phyloP scores from a whole-genome alignment of 2,797 vertebrate genomes.

The Peromyscus aztecus region DNA sequence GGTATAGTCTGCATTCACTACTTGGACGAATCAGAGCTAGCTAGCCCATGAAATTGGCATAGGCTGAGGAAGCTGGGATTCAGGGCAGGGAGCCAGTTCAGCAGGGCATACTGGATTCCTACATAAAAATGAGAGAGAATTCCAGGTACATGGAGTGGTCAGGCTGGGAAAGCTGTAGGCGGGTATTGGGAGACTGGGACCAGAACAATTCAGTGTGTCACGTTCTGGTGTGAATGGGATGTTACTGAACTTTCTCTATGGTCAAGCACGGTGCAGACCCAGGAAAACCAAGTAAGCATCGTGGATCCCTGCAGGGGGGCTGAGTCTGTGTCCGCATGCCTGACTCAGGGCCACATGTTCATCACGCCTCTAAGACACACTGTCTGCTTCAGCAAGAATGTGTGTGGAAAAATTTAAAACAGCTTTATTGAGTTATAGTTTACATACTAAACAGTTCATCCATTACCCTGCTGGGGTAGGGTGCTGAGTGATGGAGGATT shows the following conservation, averaged over 20 bases:
- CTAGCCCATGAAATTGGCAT: background rate
- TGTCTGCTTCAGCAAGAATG: background rate
- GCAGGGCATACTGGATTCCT: background rate
- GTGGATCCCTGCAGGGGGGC: background rate
- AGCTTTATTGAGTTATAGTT: background rate
- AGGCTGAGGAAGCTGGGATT: background rate
- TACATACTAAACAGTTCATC: background rate
- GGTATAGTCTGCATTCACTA: background rate
- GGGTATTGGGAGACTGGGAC: background rate
- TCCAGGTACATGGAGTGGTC: background rate
- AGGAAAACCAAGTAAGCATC: background rate
- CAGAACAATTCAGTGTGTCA: background rate
- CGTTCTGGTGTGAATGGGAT: background rate
- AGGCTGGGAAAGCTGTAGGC: background rate
- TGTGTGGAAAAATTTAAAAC: background rate
- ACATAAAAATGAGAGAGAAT: conserved; percentile 4
- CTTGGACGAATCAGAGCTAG: conserved; percentile 26
- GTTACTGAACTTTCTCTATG: background rate
- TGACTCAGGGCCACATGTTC: background rate
- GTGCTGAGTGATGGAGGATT: background rate
- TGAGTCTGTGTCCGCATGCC: background rate
- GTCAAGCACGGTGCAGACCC: background rate
- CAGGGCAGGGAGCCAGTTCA: background rate
- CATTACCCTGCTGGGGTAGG: background rate
- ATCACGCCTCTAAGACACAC: background rate